Evolutionary conservation across 2,888 invertebrate species (phyloP).

Genomic region (Entomobrya multifasciata): DNA sequence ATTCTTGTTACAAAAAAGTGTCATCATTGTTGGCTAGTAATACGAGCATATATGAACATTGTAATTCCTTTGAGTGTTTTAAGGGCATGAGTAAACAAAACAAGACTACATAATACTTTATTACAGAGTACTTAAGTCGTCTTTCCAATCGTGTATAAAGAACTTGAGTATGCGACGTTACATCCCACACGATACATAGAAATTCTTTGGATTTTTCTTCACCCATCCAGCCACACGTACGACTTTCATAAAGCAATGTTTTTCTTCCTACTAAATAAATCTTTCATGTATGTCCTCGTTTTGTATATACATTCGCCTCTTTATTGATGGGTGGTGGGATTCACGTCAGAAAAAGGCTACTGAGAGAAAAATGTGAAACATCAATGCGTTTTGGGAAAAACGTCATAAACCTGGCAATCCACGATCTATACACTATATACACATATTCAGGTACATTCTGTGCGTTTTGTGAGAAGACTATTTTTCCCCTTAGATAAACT

Average conservation of each 20-base stretch:
- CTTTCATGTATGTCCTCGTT: not conserved
- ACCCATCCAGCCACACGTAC: not conserved
- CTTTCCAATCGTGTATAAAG: conserved; percentile 36
- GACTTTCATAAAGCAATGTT: not conserved
- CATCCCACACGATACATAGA: conserved; percentile 54
- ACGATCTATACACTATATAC: conserved; percentile 4
- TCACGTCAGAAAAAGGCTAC: not conserved
- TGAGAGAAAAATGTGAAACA: not conserved
- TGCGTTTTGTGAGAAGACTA: conserved; percentile 20
- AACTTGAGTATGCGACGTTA: conserved; percentile 31
- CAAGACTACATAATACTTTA: conserved; percentile 39
- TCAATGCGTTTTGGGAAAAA: not conserved
- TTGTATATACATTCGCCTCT: not conserved
- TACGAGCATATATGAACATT: no score
- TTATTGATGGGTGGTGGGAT: not conserved
- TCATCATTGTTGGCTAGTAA: no score
- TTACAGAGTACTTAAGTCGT: conserved; percentile 53
- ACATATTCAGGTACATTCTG: no score
- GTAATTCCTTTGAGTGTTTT: no score
- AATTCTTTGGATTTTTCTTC: conserved; percentile 53
- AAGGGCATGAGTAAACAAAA: not conserved
- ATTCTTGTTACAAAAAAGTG: no score
- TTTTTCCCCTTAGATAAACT: not conserved
- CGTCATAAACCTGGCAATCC: not conserved
- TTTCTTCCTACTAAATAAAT: not conserved